Evolutionary conservation across 2,113 vertebrate genomes (phyloP).

Genomic region (Lampris megalopsis): DNA sequence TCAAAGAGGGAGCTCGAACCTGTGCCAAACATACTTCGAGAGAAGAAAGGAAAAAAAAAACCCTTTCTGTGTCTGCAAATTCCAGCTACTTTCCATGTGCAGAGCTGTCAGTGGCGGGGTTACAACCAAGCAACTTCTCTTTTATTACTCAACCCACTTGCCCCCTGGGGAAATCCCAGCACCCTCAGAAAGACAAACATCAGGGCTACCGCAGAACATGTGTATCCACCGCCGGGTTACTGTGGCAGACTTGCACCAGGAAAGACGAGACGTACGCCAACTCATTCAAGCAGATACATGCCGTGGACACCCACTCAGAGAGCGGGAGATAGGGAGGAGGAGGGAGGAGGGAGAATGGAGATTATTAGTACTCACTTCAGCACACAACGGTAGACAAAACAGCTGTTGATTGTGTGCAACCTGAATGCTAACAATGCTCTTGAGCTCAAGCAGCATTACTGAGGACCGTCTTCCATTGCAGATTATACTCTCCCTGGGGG

Average conservation of each 20-base stretch:
- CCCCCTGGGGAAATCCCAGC: neutral
- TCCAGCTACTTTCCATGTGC: too few species aligned
- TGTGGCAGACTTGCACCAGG: slow-evolving; percentile 22
- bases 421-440: neutral
- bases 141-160: slow-evolving; percentile 1
- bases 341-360: slow-evolving; percentile 18
- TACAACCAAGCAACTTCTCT: slow-evolving; percentile 39
- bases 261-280: slow-evolving; percentile 35
- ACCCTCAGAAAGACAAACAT: slow-evolving; percentile 19
- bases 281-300: slow-evolving; percentile 45
- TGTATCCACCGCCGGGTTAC: slow-evolving; percentile 13
- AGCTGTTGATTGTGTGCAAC: neutral
- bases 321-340: slow-evolving; percentile 1
- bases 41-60: too few species aligned
- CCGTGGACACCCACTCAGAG: slow-evolving; percentile 14
- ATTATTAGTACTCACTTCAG: slow-evolving; percentile 10
- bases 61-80: too few species aligned
- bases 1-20: too few species aligned
- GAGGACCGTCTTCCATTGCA: slow-evolving; percentile 4
- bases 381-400: neutral
- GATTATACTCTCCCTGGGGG: neutral
- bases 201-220: slow-evolving; percentile 11
- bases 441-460: neutral
- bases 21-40: too few species aligned
- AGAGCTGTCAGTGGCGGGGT: slow-evolving; percentile 18